These are phyloP conservation scores for Reticulitermes speratus DNA, from an alignment of 1,140 invertebrate genomes.

Conservation along the genomic window DNA sequence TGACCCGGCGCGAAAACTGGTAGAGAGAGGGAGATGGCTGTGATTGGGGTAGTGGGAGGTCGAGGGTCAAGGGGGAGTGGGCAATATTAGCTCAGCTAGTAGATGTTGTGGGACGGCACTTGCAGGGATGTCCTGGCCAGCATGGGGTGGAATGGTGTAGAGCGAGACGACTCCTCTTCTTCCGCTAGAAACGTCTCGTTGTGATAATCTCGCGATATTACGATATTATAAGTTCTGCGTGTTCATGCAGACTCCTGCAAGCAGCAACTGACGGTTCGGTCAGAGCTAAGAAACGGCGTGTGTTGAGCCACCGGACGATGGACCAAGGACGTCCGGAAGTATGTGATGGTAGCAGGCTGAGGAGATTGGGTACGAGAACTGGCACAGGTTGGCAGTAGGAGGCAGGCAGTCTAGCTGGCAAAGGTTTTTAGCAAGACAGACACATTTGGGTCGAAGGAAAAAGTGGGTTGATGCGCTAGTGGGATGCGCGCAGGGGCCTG, in stretches of 20 bases:
- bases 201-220: too few species aligned
- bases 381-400: neutral
- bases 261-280: neutral
- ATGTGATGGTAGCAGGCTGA: neutral
- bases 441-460: constrained; percentile 14
- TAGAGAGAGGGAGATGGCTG: neutral
- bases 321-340: neutral
- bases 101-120: neutral
- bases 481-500: neutral
- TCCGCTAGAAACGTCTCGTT: neutral
- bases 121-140: too few species aligned
- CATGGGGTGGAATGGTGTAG: neutral
- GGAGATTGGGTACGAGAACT: neutral
- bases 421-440: neutral
- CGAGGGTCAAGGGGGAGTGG: neutral
- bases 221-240: too few species aligned
- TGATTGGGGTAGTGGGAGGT: constrained; percentile 8
- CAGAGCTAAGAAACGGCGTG: too few species aligned
- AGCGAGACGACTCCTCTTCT: neutral
- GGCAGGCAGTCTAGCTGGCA: neutral
- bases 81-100: neutral
- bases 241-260: neutral
- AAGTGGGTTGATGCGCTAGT: constrained; percentile 10
- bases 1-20: constrained; percentile 22
- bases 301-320: too few species aligned